Base-by-base conservation (phyloP, 2,888 invertebrate species). In the Cantharis nigra region DNA sequence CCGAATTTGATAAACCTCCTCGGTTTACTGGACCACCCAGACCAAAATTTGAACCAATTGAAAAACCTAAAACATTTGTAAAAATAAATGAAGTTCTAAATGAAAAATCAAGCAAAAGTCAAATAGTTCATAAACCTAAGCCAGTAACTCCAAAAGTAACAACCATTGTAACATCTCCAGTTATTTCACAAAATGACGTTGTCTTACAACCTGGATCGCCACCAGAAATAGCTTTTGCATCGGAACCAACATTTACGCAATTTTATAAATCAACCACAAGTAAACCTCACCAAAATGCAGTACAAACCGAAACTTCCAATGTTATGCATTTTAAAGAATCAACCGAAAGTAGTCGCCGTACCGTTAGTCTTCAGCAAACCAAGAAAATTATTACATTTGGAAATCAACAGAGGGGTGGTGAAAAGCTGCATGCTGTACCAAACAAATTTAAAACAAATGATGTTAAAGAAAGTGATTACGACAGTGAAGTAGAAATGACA, bases 261-360 rank as follows among this genome's bases (percentile, higher is more conserved):
- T 92, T 87, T 87, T 91, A 90, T 87, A 90, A 90, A 78, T 91
- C 91, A 0, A 89, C 90, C 13, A 90, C 91, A 0, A 91, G 91
- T 11, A 87, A 90, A 13, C 92, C 91, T 0, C 89, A 90, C 83
- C 92, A 92, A 72, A 91, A 91, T 81, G 92, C 93, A 0, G 89
- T 93, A 71, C 93, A 92, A 70, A 92, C 92, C 0, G 93, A 94
- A 87, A 92, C 92, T 3, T 93, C 92, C 74, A 93, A 93, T 82
- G 90, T 91, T n/a, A 91, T 94, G 86, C 91, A 92, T 82, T 93
- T 93, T 89, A 91, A 93, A 80, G 94, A 94, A 84, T 92, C 93
- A 0, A 92, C 92, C 7, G 92, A 93, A 83, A 92, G 90, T 49
- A 91, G 91, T 28, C 90, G 92, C 81, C 90, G 93, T 80, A 91